These are phyloP conservation scores for Oophaga pumilio DNA, from an alignment of 2,113 vertebrate genomes.

Conservation along the genomic window DNA sequence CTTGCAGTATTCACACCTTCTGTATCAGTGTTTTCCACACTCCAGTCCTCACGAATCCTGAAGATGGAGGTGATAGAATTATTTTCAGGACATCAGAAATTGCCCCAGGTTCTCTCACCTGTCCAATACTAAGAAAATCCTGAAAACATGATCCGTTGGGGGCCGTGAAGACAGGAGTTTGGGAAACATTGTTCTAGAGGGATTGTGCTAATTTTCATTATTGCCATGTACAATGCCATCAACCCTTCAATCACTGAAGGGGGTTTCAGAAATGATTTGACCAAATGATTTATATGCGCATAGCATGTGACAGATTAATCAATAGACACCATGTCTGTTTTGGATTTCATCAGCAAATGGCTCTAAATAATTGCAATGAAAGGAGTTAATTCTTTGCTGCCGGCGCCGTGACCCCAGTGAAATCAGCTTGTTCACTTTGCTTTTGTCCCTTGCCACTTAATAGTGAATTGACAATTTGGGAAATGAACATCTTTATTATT, in stretches of 20 bases:
- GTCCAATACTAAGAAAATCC: no score
- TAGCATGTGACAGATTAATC: conserved; percentile 37
- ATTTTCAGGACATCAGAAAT: no score
- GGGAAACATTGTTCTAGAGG: background rate
- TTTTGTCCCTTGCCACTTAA: background rate
- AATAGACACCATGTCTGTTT: conserved; percentile 39
- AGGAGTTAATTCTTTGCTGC: conserved; percentile 3
- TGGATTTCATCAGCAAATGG: conserved; percentile 33
- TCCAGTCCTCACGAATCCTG: no score
- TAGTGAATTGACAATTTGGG: conserved; percentile 11
- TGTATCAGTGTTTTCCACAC: no score
- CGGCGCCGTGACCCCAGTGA: conserved; percentile 29
- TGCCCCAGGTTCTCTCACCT: no score
- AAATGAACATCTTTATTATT: conserved; percentile 30
- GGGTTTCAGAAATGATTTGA: conserved; percentile 5
- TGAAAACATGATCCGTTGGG: no score
- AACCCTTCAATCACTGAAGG: background rate
- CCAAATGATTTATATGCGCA: conserved; percentile 24
- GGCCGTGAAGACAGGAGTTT: no score
- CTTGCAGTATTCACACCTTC: background rate
- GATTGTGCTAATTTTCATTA: background rate
- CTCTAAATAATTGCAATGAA: conserved; percentile 16
- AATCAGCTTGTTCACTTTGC: conserved; percentile 9
- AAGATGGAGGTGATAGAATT: no score
- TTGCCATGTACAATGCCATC: background rate